These are phyloP conservation scores for Hypsibius dujardini DNA, from an alignment of 1,140 invertebrate species.

Conservation along the genomic window DNA sequence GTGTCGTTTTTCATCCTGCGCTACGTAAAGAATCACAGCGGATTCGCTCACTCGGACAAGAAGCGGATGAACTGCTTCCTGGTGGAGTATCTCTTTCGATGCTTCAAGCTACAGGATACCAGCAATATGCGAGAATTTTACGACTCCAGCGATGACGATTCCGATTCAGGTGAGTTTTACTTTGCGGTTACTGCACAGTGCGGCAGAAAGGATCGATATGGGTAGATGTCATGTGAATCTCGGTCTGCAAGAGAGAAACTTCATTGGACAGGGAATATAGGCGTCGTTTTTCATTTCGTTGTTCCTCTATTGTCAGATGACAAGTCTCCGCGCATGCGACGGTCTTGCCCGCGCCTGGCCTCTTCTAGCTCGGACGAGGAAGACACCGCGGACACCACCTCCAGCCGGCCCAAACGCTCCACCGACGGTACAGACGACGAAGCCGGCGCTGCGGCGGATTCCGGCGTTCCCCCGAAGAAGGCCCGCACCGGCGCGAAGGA, in stretches of 20 bases:
- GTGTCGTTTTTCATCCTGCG: slow-evolving; percentile 86
- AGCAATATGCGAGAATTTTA: neutral
- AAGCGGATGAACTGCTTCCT: slow-evolving; percentile 10
- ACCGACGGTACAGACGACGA: slow-evolving; percentile 23
- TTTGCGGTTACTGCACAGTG: neutral
- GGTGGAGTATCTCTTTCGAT: neutral
- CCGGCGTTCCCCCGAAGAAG: neutral
- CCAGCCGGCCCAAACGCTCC: slow-evolving; percentile 22
- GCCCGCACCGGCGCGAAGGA: neutral
- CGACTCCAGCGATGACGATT: neutral
- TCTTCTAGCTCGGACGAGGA: slow-evolving; percentile 15
- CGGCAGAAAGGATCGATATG: no score
- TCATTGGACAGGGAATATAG: neutral
- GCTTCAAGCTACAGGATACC: neutral
- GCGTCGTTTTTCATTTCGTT: neutral
- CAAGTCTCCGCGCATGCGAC: neutral
- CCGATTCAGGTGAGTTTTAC: neutral
- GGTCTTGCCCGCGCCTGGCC: neutral
- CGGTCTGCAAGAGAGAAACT: neutral
- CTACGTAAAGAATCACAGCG: slow-evolving; percentile 54
- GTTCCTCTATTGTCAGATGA: neutral
- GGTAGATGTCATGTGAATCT: no score
- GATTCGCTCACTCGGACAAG: neutral
- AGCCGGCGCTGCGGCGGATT: slow-evolving; percentile 2
- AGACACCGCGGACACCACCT: slow-evolving; percentile 22